phyloP scores from a whole-genome alignment of 2,888 invertebrate species.

The Polyommatus icarus region DNA sequence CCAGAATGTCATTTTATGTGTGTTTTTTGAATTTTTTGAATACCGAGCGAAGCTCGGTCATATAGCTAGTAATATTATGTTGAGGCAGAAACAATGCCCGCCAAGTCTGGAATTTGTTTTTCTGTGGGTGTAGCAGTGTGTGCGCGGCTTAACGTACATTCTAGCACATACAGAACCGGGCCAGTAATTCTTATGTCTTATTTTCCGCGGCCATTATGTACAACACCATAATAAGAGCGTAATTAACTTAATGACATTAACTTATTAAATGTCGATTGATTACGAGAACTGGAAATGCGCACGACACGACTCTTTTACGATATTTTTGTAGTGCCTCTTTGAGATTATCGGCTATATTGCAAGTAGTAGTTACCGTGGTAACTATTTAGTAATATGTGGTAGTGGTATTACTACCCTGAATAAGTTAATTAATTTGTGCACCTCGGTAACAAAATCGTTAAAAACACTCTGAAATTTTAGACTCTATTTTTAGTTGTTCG shows the following conservation, averaged over 20 bases:
- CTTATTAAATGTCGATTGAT: conserved; percentile 56
- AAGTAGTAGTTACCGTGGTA: no score
- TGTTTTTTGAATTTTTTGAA: no score
- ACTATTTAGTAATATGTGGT: no score
- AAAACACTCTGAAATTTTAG: background rate
- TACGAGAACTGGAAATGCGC: conserved; percentile 58
- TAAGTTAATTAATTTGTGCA: background rate
- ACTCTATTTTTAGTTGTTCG: background rate
- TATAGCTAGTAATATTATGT: no score
- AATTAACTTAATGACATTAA: conserved; percentile 72
- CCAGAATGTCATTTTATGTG: no score
- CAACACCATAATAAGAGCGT: conserved; percentile 65
- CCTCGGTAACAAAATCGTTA: background rate
- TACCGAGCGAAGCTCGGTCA: no score
- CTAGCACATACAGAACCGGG: conserved; percentile 35
- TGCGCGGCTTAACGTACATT: conserved; percentile 33
- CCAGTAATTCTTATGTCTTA: conserved; percentile 38
- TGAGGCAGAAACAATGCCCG: background rate
- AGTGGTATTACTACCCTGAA: background rate
- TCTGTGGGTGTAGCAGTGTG: background rate
- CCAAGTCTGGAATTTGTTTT: background rate
- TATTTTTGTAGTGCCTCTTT: conserved; percentile 35
- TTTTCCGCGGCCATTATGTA: conserved; percentile 55
- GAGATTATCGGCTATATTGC: background rate
- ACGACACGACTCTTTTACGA: conserved; percentile 50